phyloP scores from a whole-genome alignment of 2,113 vertebrate genomes.

The Bolborhynchus lineola region DNA sequence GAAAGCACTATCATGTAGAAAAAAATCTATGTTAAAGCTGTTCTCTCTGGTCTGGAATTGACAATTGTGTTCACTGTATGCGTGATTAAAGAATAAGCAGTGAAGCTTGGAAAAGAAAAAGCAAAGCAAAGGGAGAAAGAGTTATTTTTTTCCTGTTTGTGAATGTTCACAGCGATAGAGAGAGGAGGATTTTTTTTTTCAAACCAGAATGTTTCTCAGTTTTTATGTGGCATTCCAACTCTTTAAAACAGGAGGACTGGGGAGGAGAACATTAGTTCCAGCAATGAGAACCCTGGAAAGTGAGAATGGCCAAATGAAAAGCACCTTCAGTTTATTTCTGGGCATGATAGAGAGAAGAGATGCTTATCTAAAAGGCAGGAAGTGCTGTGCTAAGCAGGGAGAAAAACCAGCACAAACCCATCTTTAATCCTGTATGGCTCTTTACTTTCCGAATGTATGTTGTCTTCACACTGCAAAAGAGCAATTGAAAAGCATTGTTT shows the following conservation, averaged over 20 bases:
- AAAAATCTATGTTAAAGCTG: slow-evolving; percentile 6
- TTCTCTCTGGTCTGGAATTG: background rate
- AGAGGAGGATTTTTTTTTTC: background rate
- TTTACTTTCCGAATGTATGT: background rate
- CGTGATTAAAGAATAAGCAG: background rate
- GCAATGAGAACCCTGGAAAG: background rate
- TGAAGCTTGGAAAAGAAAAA: background rate
- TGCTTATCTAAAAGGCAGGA: background rate
- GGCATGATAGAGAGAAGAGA: background rate
- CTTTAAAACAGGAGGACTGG: background rate
- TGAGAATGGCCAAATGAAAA: background rate
- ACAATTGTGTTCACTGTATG: background rate
- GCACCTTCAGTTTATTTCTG: background rate
- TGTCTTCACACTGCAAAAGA: background rate
- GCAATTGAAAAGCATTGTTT: background rate
- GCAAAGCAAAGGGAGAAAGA: background rate
- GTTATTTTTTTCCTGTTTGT: background rate
- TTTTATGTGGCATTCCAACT: background rate
- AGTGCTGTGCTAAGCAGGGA: background rate
- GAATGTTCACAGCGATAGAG: background rate
- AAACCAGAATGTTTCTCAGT: background rate
- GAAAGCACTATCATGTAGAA: background rate
- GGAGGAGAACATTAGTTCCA: background rate
- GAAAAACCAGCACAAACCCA: background rate
- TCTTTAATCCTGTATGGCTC: background rate